These are phyloP conservation scores for Pollenia griseotomentosa DNA, from an alignment of 2,888 invertebrate genomes.

Conservation along the genomic window DNA sequence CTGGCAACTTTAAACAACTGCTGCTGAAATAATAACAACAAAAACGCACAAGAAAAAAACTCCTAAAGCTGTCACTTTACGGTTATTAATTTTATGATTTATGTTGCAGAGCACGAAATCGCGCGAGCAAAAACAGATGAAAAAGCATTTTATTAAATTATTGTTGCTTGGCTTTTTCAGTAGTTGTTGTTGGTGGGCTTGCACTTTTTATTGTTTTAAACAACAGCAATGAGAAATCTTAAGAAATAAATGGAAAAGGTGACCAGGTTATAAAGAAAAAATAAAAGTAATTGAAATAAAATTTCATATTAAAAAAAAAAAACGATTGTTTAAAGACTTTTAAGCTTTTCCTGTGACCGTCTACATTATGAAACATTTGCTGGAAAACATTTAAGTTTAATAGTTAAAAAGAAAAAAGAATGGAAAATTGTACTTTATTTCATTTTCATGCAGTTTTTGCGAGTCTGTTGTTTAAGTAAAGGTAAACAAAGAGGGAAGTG, in stretches of 20 bases:
- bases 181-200: slow-evolving; percentile 54
- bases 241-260: slow-evolving; percentile 28
- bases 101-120: slow-evolving; percentile 80
- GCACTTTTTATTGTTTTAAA: slow-evolving; percentile 32
- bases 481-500: too few relatives aligned
- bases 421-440: too few relatives aligned
- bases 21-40: slow-evolving; percentile 48
- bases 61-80: slow-evolving; percentile 82
- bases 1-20: slow-evolving; percentile 57
- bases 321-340: too few relatives aligned
- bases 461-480: too few relatives aligned
- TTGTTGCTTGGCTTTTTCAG: slow-evolving; percentile 55
- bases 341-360: too few relatives aligned
- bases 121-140: slow-evolving; percentile 66
- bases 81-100: slow-evolving; percentile 84
- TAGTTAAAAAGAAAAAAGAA: too few relatives aligned
- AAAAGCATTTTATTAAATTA: slow-evolving; percentile 57
- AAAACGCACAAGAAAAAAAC: slow-evolving; percentile 63
- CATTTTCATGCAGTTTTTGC: too few relatives aligned
- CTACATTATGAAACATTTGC: too few relatives aligned
- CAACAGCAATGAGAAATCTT: slow-evolving; percentile 45
- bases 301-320: too few relatives aligned
- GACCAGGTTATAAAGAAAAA: slow-evolving; percentile 36
- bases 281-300: not conserved
- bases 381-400: too few relatives aligned